A percentile compares a stretch with the other conserved stretches of the same genome.
Evolutionary conservation across 2,113 vertebrate species (phyloP).

Genomic region (Corythaixoides concolor): DNA sequence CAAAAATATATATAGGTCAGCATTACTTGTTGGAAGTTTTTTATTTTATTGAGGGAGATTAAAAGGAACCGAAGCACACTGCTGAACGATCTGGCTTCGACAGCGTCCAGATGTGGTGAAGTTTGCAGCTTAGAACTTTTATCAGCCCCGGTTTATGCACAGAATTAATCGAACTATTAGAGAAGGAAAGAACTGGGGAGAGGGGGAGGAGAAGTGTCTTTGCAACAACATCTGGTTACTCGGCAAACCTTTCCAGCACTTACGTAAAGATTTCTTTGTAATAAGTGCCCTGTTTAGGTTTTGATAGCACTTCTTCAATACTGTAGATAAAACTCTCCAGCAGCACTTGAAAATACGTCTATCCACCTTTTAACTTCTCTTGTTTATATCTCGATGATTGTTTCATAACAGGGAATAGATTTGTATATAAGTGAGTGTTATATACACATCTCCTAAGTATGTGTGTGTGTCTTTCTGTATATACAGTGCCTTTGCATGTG

Average conservation of each 20-base stretch:
- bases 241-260: constrained; percentile 32
- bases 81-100: neutral
- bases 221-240: constrained; percentile 62
- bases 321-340: constrained; percentile 38
- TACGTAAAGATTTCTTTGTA: constrained; percentile 60
- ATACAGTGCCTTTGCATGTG: neutral
- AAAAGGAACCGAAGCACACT: constrained; percentile 6
- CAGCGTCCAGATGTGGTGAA: constrained; percentile 50
- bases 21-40: constrained; percentile 38
- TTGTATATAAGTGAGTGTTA: constrained; percentile 50
- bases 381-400: constrained; percentile 60
- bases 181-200: constrained; percentile 25
- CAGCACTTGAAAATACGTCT: constrained; percentile 43
- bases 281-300: constrained; percentile 41
- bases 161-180: constrained; percentile 54
- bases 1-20: constrained; percentile 48
- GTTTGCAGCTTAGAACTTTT: constrained; percentile 42
- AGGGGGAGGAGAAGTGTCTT: constrained; percentile 47
- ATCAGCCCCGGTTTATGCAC: neutral
- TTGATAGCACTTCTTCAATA: constrained; percentile 49
- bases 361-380: neutral
- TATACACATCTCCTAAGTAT: constrained; percentile 32
- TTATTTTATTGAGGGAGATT: constrained; percentile 20
- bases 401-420: constrained; percentile 42
- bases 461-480: constrained; percentile 23